These are phyloP conservation scores for Colletes gigas DNA, from an alignment of 1,140 invertebrate species.

Conservation along the genomic window DNA sequence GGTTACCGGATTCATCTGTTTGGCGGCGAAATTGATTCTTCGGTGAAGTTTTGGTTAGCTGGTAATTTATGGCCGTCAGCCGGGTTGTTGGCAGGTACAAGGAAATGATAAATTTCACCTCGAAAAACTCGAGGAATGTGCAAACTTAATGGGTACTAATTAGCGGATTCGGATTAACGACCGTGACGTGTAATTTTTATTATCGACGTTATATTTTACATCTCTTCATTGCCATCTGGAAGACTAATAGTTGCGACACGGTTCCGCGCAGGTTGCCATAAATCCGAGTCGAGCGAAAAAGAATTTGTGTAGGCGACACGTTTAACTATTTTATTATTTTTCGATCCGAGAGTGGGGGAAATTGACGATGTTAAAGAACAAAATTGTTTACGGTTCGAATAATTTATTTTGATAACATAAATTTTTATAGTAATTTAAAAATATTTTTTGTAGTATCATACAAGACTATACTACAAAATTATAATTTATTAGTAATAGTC, in stretches of 20 bases:
- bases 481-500: too few species aligned
- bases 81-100: background rate
- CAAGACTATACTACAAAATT: too few species aligned
- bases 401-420: too few species aligned
- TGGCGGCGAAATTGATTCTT: constrained; percentile 47
- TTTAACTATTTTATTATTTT: too few species aligned
- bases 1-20: constrained; percentile 32
- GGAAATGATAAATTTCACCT: constrained; percentile 25
- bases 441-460: too few species aligned
- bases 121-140: background rate
- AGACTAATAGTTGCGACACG: background rate
- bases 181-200: background rate
- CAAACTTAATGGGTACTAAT: background rate
- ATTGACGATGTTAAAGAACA: too few species aligned
- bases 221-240: background rate
- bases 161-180: background rate
- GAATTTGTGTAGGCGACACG: too few species aligned
- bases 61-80: constrained; percentile 32
- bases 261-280: background rate
- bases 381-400: too few species aligned
- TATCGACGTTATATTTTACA: background rate
- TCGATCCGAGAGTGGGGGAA: too few species aligned
- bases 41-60: background rate
- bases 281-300: too few species aligned
- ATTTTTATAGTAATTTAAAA: too few species aligned